Percentiles rank a stretch among this genome's conserved stretches.
phyloP scores from a whole-genome alignment of 2,797 vertebrate species.

The Amphiprion clarkii region DNA sequence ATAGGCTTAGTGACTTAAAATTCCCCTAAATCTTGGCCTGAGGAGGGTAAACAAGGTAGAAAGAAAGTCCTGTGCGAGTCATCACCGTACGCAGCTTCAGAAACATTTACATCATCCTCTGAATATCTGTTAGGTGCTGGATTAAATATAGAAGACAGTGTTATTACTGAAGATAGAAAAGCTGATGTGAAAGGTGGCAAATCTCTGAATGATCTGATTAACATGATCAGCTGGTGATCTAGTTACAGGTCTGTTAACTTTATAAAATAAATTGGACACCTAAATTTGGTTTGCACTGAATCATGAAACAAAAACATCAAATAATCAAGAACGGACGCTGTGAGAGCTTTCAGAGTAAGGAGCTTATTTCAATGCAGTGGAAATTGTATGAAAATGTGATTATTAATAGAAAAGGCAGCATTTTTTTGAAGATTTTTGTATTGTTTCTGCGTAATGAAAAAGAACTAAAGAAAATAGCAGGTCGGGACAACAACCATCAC shows the following conservation, averaged over 20 bases:
- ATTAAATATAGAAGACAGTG: constrained; percentile 4
- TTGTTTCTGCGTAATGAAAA: constrained; percentile 38
- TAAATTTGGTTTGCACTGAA: too few relatives aligned
- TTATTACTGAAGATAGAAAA: constrained; percentile 1
- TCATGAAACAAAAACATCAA: neutral
- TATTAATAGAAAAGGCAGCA: constrained; percentile 15
- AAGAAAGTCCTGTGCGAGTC: constrained; percentile 71
- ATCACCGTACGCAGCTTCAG: constrained; percentile 53
- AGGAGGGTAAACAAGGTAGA: constrained; percentile 71
- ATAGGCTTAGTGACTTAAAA: constrained; percentile 73
- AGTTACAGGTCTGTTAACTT: neutral
- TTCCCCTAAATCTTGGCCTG: constrained; percentile 76
- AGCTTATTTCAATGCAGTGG: constrained; percentile 16
- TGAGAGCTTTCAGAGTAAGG: constrained; percentile 1
- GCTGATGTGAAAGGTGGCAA: neutral
- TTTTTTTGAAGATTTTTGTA: constrained; percentile 18
- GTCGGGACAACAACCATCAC: constrained; percentile 47
- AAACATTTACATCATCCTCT: constrained; percentile 72
- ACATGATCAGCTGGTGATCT: neutral
- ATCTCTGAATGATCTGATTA: neutral
- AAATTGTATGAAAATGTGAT: constrained; percentile 24
- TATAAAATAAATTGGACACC: too few relatives aligned
- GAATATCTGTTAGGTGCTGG: constrained; percentile 36
- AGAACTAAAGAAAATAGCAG: constrained; percentile 32
- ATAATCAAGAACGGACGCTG: neutral